Evolutionary conservation across 2,888 invertebrate species (phyloP).

Genomic region (Thecophora atra): DNA sequence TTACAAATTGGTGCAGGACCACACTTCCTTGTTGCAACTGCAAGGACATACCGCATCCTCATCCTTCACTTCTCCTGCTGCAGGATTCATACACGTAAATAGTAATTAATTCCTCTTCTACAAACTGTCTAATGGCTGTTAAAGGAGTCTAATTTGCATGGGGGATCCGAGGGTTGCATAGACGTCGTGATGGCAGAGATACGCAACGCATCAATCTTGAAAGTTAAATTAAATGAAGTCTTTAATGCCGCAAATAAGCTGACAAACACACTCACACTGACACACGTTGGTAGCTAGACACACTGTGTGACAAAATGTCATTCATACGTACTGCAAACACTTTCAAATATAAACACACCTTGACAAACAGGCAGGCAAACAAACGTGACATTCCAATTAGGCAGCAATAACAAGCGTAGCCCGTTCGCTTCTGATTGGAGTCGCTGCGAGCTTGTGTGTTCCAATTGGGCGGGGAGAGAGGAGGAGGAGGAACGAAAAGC

Average conservation of each 20-base stretch:
- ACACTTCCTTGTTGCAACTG: too few relatives aligned
- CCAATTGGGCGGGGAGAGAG: neutral
- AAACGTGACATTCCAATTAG: conserved; percentile 21
- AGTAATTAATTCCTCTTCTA: too few relatives aligned
- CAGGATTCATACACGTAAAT: too few relatives aligned
- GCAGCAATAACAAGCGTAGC: neutral
- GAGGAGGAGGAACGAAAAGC: conserved; percentile 21
- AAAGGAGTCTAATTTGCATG: too few relatives aligned
- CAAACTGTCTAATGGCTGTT: too few relatives aligned
- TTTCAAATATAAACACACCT: neutral
- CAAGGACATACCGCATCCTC: too few relatives aligned
- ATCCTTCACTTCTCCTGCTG: too few relatives aligned
- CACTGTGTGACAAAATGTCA: neutral
- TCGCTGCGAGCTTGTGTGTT: too few relatives aligned
- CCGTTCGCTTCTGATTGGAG: neutral
- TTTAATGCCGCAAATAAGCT: neutral
- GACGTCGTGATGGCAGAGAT: neutral
- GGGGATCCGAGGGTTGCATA: neutral
- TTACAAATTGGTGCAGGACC: too few relatives aligned
- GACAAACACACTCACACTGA: neutral
- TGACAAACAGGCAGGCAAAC: neutral
- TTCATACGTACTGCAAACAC: neutral
- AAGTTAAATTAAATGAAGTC: conserved; percentile 26
- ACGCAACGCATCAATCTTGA: neutral
- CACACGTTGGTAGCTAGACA: neutral